Evolutionary conservation across 2,113 vertebrate genomes (phyloP).

Genomic region (Periophthalmodon schlosseri): DNA sequence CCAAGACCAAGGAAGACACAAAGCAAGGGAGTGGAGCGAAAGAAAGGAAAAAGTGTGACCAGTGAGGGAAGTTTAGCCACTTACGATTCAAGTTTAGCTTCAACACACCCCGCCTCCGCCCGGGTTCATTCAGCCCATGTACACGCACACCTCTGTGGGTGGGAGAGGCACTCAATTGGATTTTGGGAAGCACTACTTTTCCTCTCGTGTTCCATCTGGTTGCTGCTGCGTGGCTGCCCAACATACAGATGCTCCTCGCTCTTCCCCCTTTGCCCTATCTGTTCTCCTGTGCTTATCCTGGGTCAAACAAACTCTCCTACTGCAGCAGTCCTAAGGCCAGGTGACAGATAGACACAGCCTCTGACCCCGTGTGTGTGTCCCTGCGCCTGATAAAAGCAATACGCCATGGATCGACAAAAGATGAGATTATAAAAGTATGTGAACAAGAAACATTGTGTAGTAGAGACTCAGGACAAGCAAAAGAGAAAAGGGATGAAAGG

Average conservation of each 20-base stretch:
- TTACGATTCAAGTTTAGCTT: conserved; percentile 74
- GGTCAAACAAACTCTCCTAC: conserved; percentile 48
- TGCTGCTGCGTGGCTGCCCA: conserved; percentile 61
- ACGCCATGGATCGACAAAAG: conserved; percentile 43
- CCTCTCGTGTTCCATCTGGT: conserved; percentile 69
- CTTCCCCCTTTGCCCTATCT: conserved; percentile 57
- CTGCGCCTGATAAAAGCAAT: conserved; percentile 27
- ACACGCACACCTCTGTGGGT: conserved; percentile 56
- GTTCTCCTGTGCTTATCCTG: conserved; percentile 54
- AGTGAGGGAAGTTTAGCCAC: conserved; percentile 71
- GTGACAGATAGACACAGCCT: conserved; percentile 48
- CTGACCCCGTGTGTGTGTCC: conserved; percentile 36
- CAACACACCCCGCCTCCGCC: conserved; percentile 76
- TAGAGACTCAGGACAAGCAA: conserved; percentile 16
- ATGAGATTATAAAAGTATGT: conserved; percentile 61
- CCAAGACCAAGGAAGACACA: conserved; percentile 58
- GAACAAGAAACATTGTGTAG: conserved; percentile 49
- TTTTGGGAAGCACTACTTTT: conserved; percentile 64
- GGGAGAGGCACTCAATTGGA: conserved; percentile 62
- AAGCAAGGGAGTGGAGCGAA: conserved; percentile 23
- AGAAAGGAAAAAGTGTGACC: conserved; percentile 60
- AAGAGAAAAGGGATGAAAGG: conserved; percentile 43
- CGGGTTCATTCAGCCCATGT: conserved; percentile 51
- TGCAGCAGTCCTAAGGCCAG: conserved; percentile 42
- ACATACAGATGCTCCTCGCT: conserved; percentile 47